Conservation (phyloP, 1,140 invertebrate genomes). For the Dendrolimus punctatus region DNA sequence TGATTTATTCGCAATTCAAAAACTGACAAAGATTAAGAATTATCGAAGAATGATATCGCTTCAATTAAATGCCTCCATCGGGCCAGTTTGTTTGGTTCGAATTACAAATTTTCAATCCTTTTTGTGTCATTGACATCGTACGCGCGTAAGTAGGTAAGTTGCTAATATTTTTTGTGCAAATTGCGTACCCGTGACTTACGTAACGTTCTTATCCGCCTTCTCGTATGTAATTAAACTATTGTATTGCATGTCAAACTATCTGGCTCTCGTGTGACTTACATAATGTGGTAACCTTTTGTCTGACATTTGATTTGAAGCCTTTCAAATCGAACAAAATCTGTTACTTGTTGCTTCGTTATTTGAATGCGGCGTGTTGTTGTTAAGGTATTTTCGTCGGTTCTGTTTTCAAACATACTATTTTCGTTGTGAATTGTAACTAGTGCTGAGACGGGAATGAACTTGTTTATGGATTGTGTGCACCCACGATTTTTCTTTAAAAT, state of each 20-base stretch:
- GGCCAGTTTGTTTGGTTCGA: slow-evolving; percentile 14
- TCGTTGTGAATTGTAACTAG: background rate
- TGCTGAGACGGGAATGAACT: slow-evolving; percentile 5
- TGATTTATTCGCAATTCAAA: slow-evolving; percentile 9
- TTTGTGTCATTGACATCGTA: slow-evolving; percentile 56
- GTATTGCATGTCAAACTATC: slow-evolving; percentile 29
- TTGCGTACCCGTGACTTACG: slow-evolving; percentile 35
- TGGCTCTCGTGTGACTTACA: slow-evolving; percentile 28
- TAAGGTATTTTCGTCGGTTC: slow-evolving; percentile 15
- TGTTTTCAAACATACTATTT: slow-evolving; percentile 12
- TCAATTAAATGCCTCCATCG: slow-evolving; percentile 25
- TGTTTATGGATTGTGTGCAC: background rate
- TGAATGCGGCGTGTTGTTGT: slow-evolving; percentile 13
- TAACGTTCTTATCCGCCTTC: slow-evolving; percentile 29
- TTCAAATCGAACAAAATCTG: slow-evolving; percentile 25
- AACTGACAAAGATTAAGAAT: slow-evolving; percentile 16
- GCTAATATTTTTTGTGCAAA: slow-evolving; percentile 40
- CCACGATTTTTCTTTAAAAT: background rate
- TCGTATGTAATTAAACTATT: slow-evolving; percentile 44
- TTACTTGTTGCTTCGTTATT: slow-evolving; percentile 46
- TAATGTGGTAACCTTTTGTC: slow-evolving; percentile 51
- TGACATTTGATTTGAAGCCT: slow-evolving; percentile 48
- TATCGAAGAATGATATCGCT: slow-evolving; percentile 42
- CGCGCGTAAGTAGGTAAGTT: slow-evolving; percentile 33
- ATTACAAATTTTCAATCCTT: slow-evolving; percentile 28